phyloP scores from a whole-genome alignment of 2,888 invertebrate genomes.

The Hyles lineata region DNA sequence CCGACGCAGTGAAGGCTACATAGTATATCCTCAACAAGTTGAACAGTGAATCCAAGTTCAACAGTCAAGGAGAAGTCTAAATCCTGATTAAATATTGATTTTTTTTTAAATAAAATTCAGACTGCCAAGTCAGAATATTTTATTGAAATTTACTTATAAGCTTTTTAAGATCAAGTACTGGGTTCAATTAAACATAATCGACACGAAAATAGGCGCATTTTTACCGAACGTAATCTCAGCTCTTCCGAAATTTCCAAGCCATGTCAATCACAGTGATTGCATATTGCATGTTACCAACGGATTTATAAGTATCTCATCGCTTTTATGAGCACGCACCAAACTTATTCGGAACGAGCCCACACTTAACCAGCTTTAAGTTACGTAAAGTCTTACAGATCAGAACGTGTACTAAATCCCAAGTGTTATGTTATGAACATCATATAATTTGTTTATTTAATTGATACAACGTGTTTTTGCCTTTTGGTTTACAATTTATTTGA shows the following conservation, averaged over 20 bases:
- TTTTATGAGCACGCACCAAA: constrained; percentile 6
- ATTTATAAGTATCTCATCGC: background rate
- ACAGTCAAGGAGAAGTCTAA: too few relatives aligned
- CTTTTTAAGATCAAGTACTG: too few relatives aligned
- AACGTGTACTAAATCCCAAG: background rate
- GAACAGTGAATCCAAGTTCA: too few relatives aligned
- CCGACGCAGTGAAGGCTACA: too few relatives aligned
- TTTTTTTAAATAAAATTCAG: too few relatives aligned
- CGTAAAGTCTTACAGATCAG: constrained; percentile 5
- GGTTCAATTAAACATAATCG: too few relatives aligned
- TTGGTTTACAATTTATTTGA: background rate
- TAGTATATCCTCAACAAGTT: too few relatives aligned
- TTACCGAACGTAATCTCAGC: background rate
- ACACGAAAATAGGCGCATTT: background rate
- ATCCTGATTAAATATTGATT: too few relatives aligned
- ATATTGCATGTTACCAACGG: background rate
- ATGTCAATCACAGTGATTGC: background rate
- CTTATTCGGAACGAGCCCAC: constrained; percentile 11
- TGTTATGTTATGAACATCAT: background rate
- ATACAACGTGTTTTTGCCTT: background rate
- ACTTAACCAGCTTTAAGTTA: constrained; percentile 5
- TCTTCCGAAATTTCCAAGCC: background rate
- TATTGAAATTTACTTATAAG: too few relatives aligned
- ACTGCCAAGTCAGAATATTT: too few relatives aligned
- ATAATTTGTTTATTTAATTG: constrained; percentile 1